Base-by-base conservation (phyloP, 2,113 vertebrate species). In the Cebus imitator region DNA sequence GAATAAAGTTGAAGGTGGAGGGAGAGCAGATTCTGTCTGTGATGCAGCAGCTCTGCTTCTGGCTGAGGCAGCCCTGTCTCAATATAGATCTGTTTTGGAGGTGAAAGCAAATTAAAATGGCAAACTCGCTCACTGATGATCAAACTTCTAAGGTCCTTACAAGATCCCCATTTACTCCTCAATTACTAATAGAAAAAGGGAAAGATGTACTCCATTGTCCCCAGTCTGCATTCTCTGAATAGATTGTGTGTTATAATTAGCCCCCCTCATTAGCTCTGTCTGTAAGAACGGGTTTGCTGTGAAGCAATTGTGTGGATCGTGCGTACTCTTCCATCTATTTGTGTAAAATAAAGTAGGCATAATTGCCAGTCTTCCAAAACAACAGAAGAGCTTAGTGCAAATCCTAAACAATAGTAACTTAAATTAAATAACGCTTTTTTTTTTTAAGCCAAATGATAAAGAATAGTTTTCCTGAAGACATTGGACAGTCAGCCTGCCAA, bases 271-370 rank as follows among this genome's bases (percentile, higher is more conserved):
- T 52, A 81, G 78, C 37, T 80, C 57, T 32, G 48, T 76, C 76
- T 92, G 50, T 57, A 40, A 17, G 40, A 89, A 43, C 23, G 90
- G 72, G 73, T 90, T 95, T 84, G 66, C 48, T 78, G 57, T n/a
- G 45, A 82, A 80, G 75, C 11, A 8, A 66, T 50, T n/a, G 37
- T 57, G 16, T 21, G 87, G 40, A 88, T 30, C 0, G 0, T 25
- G 32, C 14, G 25, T 10, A 85, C 45, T 61, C n/a, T 70, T 72
- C 25, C 66, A 76, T 55, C 43, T 92, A 76, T 87, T 94, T 87
- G 27, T 84, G 40, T 52, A 92, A 96, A 97, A 95, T 43, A 90
- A 73, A 96, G 75, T 91, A 84, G 76, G 79, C 9, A 72, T 57
- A 96, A 87, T 88, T 82, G 58, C 16, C 57, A 68, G 76, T 25